These are phyloP conservation scores for Phainopepla nitens DNA, from an alignment of 2,113 vertebrate species.

Conservation along the genomic window DNA sequence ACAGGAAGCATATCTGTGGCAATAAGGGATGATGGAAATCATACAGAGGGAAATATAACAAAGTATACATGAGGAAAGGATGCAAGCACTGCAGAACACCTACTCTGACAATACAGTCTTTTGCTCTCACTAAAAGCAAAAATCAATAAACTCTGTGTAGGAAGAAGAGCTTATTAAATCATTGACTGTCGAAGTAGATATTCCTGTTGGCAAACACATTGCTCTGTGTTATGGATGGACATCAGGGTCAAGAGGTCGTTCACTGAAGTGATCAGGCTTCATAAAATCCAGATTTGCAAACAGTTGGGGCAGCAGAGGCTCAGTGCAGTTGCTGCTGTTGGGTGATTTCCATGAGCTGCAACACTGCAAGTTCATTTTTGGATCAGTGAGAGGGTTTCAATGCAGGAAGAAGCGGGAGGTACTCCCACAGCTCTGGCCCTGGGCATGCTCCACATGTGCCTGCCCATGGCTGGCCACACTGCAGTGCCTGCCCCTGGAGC, in stretches of 20 bases:
- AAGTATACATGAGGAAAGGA: neutral
- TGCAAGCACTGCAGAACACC: neutral
- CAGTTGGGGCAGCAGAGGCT: neutral
- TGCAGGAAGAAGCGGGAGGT: neutral
- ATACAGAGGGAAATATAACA: conserved; percentile 21
- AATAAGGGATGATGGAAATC: conserved; percentile 38
- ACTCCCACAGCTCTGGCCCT: neutral
- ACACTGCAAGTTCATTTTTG: fast-evolving
- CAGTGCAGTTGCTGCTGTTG: neutral
- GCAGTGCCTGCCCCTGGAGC: neutral
- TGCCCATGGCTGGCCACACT: fast-evolving
- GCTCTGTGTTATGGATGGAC: conserved; percentile 8
- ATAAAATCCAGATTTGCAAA: conserved; percentile 18
- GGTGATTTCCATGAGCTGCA: neutral
- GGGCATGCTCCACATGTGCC: fast-evolving
- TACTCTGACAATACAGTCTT: conserved; percentile 24
- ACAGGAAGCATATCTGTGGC: conserved; percentile 33
- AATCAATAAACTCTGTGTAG: conserved; percentile 31
- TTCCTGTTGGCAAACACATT: neutral
- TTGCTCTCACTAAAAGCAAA: conserved; percentile 4
- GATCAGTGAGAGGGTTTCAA: neutral
- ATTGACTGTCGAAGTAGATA: conserved; percentile 2
- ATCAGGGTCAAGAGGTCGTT: neutral
- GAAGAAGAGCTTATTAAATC: conserved; percentile 40
- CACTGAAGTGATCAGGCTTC: conserved; percentile 8